Percentiles rank a stretch among this genome's conserved stretches.
Evolutionary conservation across 1,140 invertebrate genomes (phyloP).

Genomic region (Bombus impatiens): DNA sequence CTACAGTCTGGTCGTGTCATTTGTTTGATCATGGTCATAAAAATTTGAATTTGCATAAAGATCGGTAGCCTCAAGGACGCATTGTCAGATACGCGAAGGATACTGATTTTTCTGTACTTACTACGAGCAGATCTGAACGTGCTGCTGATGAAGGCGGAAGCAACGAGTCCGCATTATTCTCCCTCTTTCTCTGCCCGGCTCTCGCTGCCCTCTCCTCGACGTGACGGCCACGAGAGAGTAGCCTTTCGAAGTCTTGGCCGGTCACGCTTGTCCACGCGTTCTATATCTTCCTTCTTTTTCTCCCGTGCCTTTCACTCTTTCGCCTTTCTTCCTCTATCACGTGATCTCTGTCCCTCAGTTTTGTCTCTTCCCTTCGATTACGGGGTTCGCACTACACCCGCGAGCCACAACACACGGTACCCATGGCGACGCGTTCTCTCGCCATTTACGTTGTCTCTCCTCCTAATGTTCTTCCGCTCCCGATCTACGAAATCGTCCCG

Average conservation of each 20-base stretch:
- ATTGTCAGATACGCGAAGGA: too few species aligned
- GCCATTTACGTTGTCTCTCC: constrained; percentile 41
- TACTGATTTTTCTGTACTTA: constrained; percentile 54
- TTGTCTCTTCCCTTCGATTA: constrained; percentile 22
- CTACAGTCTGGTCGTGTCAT: too few species aligned
- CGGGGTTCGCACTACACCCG: constrained; percentile 65
- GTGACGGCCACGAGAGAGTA: constrained; percentile 19
- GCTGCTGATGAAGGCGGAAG: constrained; percentile 67
- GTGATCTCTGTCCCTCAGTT: not conserved
- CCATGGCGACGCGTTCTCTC: constrained; percentile 70
- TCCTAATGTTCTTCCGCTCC: constrained; percentile 37
- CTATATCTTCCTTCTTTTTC: constrained; percentile 8
- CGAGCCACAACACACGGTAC: constrained; percentile 73
- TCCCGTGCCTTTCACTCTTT: constrained; percentile 21
- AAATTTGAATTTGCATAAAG: not conserved
- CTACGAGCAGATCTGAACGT: constrained; percentile 68
- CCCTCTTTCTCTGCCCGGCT: not conserved
- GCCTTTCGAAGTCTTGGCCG: constrained; percentile 25
- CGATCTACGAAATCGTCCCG: constrained; percentile 33
- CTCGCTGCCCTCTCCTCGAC: not conserved
- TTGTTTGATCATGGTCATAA: too few species aligned
- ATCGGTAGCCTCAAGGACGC: not conserved
- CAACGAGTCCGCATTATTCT: constrained; percentile 72
- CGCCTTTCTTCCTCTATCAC: not conserved
- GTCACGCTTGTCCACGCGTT: constrained; percentile 51